A percentile compares a stretch with the other conserved stretches of the same genome.
phyloP scores from a whole-genome alignment of 1,140 invertebrate species.

The Ceratina australensis region DNA sequence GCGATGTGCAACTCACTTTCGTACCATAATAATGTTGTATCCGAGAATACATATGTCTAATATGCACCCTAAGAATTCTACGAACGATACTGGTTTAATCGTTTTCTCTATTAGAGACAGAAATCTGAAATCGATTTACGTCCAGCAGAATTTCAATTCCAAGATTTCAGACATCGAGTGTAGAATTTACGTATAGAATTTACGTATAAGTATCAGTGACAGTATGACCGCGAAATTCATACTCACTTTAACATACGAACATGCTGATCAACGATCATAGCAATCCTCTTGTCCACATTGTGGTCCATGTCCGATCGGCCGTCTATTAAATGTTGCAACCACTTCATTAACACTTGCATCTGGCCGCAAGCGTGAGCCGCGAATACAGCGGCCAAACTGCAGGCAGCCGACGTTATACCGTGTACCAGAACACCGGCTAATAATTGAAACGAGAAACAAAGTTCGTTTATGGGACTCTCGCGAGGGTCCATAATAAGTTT shows the following conservation, averaged over 20 bases:
- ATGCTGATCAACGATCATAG: slow-evolving; percentile 60
- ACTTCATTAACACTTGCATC: slow-evolving; percentile 60
- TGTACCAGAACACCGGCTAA: slow-evolving; percentile 48
- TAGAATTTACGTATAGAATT: too few species aligned
- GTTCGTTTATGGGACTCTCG: slow-evolving; percentile 50
- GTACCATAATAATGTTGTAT: slow-evolving; percentile 66
- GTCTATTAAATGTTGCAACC: slow-evolving; percentile 34
- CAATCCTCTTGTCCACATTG: slow-evolving; percentile 37
- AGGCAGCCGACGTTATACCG: slow-evolving; percentile 42
- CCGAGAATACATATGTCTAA: slow-evolving; percentile 67
- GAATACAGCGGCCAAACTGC: slow-evolving; percentile 59
- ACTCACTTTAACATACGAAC: slow-evolving; percentile 49
- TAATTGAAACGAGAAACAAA: slow-evolving; percentile 53
- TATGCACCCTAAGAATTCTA: slow-evolving; percentile 66
- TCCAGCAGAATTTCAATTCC: not conserved
- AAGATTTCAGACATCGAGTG: too few species aligned
- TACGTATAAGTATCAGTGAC: too few species aligned
- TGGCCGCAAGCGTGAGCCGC: slow-evolving; percentile 65
- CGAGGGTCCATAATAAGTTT: slow-evolving; percentile 41
- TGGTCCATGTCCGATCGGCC: slow-evolving; percentile 6
- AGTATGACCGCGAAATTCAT: not conserved
- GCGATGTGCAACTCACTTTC: not conserved
- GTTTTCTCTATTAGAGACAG: slow-evolving; percentile 49
- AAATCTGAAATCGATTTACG: slow-evolving; percentile 48
- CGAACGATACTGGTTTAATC: slow-evolving; percentile 62